Percentiles rank a stretch among this genome's conserved stretches.
Conservation (phyloP, 2,888 invertebrate species). For the Drosophila mimetica region DNA sequence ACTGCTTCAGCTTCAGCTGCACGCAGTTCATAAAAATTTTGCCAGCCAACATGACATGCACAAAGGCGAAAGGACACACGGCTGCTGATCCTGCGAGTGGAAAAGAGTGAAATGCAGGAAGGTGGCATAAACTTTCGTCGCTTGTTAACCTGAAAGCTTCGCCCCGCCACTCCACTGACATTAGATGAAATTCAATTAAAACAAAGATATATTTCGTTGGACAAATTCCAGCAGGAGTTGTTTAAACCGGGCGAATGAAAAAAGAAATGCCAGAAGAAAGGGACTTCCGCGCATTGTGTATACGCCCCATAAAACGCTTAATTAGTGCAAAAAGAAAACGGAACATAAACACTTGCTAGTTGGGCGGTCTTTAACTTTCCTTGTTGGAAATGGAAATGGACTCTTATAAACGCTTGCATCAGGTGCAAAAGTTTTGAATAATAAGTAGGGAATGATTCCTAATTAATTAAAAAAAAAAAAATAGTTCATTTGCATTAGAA, state of each 20-base stretch:
- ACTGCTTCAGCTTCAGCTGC: constrained; percentile 51
- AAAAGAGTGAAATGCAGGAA: constrained; percentile 45
- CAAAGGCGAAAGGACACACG: constrained; percentile 74
- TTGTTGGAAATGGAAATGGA: background rate
- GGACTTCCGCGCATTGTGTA: constrained; percentile 44
- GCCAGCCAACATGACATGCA: constrained; percentile 76
- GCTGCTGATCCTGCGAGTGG: constrained; percentile 22
- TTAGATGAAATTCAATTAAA: constrained; percentile 76
- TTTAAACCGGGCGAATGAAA: constrained; percentile 32
- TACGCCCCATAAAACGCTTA: constrained; percentile 71
- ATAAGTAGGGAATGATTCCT: background rate
- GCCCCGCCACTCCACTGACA: constrained; percentile 51
- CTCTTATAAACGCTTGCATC: background rate
- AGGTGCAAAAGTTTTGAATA: background rate
- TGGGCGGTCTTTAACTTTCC: background rate
- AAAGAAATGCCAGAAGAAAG: constrained; percentile 48
- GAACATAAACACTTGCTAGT: constrained; percentile 33
- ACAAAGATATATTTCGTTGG: constrained; percentile 71
- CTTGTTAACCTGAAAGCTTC: constrained; percentile 70
- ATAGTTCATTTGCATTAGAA: background rate
- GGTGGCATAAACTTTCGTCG: constrained; percentile 70
- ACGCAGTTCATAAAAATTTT: constrained; percentile 78
- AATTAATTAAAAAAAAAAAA: background rate
- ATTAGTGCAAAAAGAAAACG: constrained; percentile 50
- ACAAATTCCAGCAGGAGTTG: constrained; percentile 42